These are phyloP conservation scores for Monochamus saltuarius DNA, from an alignment of 1,140 invertebrate genomes.

Conservation along the genomic window DNA sequence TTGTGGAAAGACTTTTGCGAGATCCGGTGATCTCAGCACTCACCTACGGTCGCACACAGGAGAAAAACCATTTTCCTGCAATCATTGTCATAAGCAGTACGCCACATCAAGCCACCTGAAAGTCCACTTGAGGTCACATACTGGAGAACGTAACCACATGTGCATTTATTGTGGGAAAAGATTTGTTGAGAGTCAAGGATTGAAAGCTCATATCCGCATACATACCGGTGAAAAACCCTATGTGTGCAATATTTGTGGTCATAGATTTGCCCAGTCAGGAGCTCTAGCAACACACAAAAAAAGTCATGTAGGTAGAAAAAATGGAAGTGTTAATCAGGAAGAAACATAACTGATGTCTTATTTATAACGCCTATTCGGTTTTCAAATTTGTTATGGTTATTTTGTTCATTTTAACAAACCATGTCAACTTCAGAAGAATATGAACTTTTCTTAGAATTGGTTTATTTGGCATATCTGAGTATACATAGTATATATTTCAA, in stretches of 20 bases:
- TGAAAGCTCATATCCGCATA: conserved; percentile 63
- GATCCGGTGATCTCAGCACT: conserved; percentile 29
- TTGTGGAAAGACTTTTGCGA: conserved; percentile 34
- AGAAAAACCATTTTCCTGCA: conserved; percentile 74
- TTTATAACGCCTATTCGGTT: too few species aligned
- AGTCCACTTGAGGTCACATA: conserved; percentile 71
- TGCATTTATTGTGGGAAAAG: conserved; percentile 62
- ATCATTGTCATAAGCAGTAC: conserved; percentile 64
- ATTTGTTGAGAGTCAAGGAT: conserved; percentile 71
- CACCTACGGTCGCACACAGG: conserved; percentile 41
- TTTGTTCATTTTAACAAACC: too few species aligned
- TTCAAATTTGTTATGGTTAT: too few species aligned
- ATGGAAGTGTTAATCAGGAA: neutral
- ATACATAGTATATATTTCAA: too few species aligned
- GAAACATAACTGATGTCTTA: too few species aligned
- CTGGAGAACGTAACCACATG: conserved; percentile 53
- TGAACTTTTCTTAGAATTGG: too few species aligned
- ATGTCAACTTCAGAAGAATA: too few species aligned
- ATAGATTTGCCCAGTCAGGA: conserved; percentile 57
- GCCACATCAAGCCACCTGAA: conserved; percentile 72
- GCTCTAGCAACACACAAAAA: conserved; percentile 32
- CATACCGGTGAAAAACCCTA: conserved; percentile 68
- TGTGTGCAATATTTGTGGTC: conserved; percentile 60
- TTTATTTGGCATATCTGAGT: too few species aligned
- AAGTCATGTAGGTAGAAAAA: conserved; percentile 23